These are phyloP conservation scores for Chrysocyon brachyurus DNA, from an alignment of 2,797 vertebrate species.

Conservation along the genomic window DNA sequence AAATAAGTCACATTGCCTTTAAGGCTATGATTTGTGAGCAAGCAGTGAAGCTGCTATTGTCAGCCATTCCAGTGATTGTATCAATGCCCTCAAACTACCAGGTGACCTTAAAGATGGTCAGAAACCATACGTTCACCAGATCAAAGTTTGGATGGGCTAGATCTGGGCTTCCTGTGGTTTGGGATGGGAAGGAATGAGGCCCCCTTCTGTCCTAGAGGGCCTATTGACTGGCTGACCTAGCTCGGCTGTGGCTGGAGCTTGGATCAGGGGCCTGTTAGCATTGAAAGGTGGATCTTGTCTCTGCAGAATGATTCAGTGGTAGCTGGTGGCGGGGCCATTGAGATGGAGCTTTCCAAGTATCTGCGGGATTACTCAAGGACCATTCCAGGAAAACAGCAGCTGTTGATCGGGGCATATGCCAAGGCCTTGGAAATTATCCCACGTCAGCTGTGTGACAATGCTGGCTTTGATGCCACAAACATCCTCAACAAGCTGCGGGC, in stretches of 20 bases:
- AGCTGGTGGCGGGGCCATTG: slow-evolving; percentile 97
- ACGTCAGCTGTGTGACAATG: slow-evolving; percentile 98
- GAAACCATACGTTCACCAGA: neutral
- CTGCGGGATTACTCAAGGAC: slow-evolving; percentile 97
- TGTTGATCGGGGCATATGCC: slow-evolving; percentile 97
- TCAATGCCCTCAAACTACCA: neutral
- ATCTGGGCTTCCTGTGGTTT: neutral
- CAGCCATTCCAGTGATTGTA: neutral
- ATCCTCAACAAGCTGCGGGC: slow-evolving; percentile 98
- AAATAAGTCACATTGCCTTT: neutral
- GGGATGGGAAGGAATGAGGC: neutral
- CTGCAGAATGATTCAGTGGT: slow-evolving; percentile 97
- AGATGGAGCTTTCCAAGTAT: slow-evolving; percentile 99
- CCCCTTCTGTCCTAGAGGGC: neutral
- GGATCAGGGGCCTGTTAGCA: neutral
- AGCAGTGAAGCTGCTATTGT: neutral
- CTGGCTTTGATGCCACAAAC: slow-evolving; percentile 99
- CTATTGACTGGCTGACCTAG: neutral
- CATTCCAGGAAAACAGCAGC: slow-evolving; percentile 98
- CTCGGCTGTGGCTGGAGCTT: neutral
- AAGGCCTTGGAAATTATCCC: slow-evolving; percentile 98
- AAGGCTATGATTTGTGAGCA: neutral
- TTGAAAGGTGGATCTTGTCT: neutral
- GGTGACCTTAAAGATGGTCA: neutral
- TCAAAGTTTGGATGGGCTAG: neutral